Evolutionary conservation across 1,140 invertebrate species (phyloP), one percentile per base, ranked within the genome.

Genomic region (Rhopalosiphum padi): DNA sequence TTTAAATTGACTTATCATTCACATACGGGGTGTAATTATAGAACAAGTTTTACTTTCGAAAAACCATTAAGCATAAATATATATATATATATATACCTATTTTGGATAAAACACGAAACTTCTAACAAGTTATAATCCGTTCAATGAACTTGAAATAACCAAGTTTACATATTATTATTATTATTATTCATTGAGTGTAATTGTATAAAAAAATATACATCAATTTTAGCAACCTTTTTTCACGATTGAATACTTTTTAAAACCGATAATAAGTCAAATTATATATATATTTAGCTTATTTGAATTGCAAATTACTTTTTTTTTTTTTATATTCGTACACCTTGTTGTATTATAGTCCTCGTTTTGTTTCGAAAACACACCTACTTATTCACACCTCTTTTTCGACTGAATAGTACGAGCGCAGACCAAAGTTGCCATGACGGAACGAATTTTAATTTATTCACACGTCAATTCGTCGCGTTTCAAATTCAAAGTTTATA

Each of bases 221-320:
- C 30, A 30, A 43, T 46, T 46, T 41, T 87, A 18, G 48, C 30
- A 43, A 87, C 85, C 15, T 48, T 87, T 46, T 43, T 30, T 46
- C 25, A 87, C 85, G 85, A 87, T 25, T 30, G 41, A 87, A 87
- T 43, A 30, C 1, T 30, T 46, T 46, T 43, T 25, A 30, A 43
- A 87, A 87, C 25, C 25, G 85, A 87, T 46, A 46, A 18, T 46
- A 87, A 87, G 85, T 46, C 5, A 87, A 87, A 87, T 87, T 87
- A 87, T 43, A 87, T 43, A 87, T 43, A 15, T 35, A 37, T n/a
- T n/a, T 41, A 0, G 37, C n/a, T 37, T 37, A 83, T 37, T 83
- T 83, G 82, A 83, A 83, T 77, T 77, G 30, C 83, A 25, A 85
- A 85, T 41, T 21, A 25, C 22, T 7, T 37, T 11, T 41, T 23